Evolutionary conservation across 2,888 invertebrate species (phyloP), one percentile per base, ranked within the genome.

Genomic region (Anagyrus pseudococci): DNA sequence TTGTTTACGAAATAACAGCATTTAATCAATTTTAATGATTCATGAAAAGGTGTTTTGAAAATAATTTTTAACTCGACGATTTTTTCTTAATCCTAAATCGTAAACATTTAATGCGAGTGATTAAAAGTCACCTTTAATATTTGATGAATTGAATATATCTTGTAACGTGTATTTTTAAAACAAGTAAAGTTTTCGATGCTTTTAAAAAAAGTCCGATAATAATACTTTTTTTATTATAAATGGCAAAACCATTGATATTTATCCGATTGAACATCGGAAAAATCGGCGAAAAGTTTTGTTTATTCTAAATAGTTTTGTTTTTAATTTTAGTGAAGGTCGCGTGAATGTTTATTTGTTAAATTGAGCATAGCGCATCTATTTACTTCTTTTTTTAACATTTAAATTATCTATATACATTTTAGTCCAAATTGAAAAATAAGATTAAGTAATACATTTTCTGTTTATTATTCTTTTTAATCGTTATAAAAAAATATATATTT

Each of bases 311-410:
- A 58, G 56, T 41, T 64, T 64, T 59, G 50, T 59, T 64, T 55
- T 64, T 64, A 49, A 59, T 52, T 50, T 64, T 55, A 56, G 54
- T 59, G 50, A 48, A 50, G 47, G 25, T 64, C 29, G 56, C 59
- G 44, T 56, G 59, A 47, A 54, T 59, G 41, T 56, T 49, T 53
- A 29, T 10, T 29, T 4, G 33, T 37, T 37, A 8, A 37, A 37
- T 13, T 37, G 15, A 37, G 33, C 33, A 37, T 37, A 37, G 33
- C 33, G 8, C 33, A 37, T 37, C 33, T 37, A 37, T 37, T 37
- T 8, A 37, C 33, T 37, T 37, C 10, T 37, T 37, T n/a, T 19
- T 4, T 43, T 17, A 43, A 10, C 17, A 19, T n/a, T 7, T 20
- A n/a, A 8, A 43, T 17, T 43, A 19, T 43, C 20, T 17, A 2